Conservation (phyloP, 2,797 vertebrate species). For the Cirrhinus mrigala region DNA sequence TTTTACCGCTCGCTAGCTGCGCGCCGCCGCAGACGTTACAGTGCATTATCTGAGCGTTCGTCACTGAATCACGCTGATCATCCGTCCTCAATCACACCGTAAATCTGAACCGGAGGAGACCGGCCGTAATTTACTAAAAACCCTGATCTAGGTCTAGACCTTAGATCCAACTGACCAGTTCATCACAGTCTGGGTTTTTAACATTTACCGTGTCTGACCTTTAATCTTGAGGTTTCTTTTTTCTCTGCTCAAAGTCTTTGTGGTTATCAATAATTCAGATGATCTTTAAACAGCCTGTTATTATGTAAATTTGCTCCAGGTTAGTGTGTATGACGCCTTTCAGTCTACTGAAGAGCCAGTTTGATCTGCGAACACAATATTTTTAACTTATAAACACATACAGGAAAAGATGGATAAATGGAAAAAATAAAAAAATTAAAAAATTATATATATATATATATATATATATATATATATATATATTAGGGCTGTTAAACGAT, state of each 20-base stretch:
- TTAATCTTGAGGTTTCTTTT: not conserved
- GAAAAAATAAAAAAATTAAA: not conserved
- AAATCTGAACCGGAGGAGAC: too few species aligned
- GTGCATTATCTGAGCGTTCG: slow-evolving; percentile 17
- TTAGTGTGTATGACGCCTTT: not conserved
- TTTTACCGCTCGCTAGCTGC: slow-evolving; percentile 45
- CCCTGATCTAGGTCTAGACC: too few species aligned
- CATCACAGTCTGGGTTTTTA: not conserved
- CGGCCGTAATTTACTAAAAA: too few species aligned
- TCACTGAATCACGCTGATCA: too few species aligned
- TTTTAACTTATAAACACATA: too few species aligned
- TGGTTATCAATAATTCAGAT: slow-evolving; percentile 30
- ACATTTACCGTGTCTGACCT: slow-evolving; percentile 1
- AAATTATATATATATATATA: too few species aligned
- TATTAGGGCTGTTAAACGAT: too few species aligned
- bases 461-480: not conserved
- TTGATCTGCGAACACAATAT: not conserved
- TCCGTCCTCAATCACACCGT: too few species aligned
- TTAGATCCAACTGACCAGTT: too few species aligned
- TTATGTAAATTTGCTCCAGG: not conserved
- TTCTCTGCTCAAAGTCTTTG: not conserved
- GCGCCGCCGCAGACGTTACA: slow-evolving; percentile 14
- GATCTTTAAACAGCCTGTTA: slow-evolving; percentile 29
- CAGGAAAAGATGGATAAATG: too few species aligned
- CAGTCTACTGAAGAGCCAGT: not conserved